Evolutionary conservation across 2,113 vertebrate genomes (phyloP).

Genomic region (Mus pahari): DNA sequence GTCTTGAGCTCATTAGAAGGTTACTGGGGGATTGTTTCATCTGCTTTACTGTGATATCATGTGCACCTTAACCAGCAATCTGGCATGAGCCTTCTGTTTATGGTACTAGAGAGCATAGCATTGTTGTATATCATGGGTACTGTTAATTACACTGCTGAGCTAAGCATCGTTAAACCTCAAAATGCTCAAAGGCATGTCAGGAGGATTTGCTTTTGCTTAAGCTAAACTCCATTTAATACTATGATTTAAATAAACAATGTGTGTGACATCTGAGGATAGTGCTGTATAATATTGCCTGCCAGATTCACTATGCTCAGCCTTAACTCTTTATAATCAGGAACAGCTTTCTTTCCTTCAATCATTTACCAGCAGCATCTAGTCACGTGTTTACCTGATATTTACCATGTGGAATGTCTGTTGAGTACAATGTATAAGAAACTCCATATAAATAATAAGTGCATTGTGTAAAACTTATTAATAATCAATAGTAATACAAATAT

Average conservation of each 20-base stretch:
- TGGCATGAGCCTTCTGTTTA: constrained; percentile 86
- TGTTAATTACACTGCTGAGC: constrained; percentile 85
- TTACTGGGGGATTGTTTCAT: constrained; percentile 86
- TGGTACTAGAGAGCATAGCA: constrained; percentile 75
- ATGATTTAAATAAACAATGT: constrained; percentile 66
- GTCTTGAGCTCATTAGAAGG: constrained; percentile 84
- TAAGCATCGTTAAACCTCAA: constrained; percentile 84
- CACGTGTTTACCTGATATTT: not conserved
- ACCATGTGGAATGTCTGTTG: not conserved
- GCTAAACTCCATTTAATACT: constrained; percentile 74
- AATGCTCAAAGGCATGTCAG: constrained; percentile 78
- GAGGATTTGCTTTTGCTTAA: constrained; percentile 82
- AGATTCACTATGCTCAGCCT: not conserved
- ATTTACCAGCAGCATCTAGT: not conserved
- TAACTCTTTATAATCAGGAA: not conserved
- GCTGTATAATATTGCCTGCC: too few species aligned
- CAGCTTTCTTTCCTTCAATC: not conserved
- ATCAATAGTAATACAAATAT: not conserved
- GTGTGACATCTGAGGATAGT: not conserved
- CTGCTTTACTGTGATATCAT: constrained; percentile 79
- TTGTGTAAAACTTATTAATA: not conserved
- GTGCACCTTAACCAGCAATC: constrained; percentile 88
- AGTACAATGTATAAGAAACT: not conserved
- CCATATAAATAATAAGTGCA: too few species aligned
- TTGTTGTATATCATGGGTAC: constrained; percentile 80